Evolutionary conservation across 2,113 vertebrate genomes (phyloP).

Genomic region (Heterocephalus glaber): DNA sequence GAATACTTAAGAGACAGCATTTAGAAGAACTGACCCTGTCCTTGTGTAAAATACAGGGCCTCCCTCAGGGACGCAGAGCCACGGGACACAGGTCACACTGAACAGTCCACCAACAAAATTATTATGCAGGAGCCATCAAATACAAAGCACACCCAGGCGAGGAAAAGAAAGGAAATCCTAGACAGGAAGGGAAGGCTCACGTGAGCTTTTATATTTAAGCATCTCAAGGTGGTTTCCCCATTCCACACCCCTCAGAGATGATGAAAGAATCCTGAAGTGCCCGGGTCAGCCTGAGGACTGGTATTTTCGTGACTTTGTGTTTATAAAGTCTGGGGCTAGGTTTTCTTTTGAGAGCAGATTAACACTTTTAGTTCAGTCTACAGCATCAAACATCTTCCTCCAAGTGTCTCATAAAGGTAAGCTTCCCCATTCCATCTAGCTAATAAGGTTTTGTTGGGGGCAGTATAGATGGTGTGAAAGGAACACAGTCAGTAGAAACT

Average conservation of each 20-base stretch:
- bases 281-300: background rate
- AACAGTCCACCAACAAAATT: background rate
- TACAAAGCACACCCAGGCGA: background rate
- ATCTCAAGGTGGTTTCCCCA: background rate
- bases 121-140: background rate
- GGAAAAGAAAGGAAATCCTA: background rate
- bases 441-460: background rate
- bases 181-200: background rate
- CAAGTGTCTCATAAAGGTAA: background rate
- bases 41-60: background rate
- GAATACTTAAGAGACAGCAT: background rate
- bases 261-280: background rate
- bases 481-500: background rate
- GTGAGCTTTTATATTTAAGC: background rate
- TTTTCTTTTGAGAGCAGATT: background rate
- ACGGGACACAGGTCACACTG: background rate
- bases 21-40: background rate
- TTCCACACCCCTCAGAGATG: background rate
- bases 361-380: background rate
- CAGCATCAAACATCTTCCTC: background rate
- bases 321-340: background rate
- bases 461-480: background rate
- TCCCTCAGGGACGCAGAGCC: background rate
- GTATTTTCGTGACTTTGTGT: background rate
- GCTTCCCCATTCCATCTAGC: background rate